A percentile compares a stretch with the other conserved stretches of the same genome.
These are phyloP conservation scores for Apogon talboti DNA, from an alignment of 2,797 vertebrate species.

Conservation along the genomic window DNA sequence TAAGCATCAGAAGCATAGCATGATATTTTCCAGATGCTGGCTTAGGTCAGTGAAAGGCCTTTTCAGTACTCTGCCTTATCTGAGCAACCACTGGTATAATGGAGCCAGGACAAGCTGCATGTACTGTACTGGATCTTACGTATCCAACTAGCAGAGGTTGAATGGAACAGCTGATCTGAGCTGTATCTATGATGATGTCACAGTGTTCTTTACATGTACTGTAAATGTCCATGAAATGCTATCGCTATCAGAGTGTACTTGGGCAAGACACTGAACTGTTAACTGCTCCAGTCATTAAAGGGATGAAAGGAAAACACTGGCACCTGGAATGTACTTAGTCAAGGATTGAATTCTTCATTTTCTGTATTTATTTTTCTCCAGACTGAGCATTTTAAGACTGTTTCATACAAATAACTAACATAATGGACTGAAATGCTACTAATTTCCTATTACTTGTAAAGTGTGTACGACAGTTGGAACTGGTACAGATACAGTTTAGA, in stretches of 20 bases:
- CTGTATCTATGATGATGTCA: background rate
- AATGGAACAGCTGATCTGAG: background rate
- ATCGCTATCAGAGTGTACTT: background rate
- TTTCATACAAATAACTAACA: background rate
- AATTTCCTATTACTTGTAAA: too few relatives aligned
- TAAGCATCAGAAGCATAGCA: constrained; percentile 5
- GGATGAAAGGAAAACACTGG: background rate
- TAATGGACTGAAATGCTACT: background rate
- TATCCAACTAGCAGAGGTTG: constrained; percentile 3
- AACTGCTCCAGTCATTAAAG: background rate
- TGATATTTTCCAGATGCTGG: constrained; percentile 32
- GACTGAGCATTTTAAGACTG: background rate
- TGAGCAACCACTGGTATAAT: constrained; percentile 28
- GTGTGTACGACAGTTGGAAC: too few relatives aligned
- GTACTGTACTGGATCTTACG: background rate
- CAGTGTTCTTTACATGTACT: too few relatives aligned
- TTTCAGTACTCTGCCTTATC: constrained; percentile 15
- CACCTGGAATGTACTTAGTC: background rate
- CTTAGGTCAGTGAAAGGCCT: constrained; percentile 14
- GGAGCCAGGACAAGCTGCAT: constrained; percentile 19
- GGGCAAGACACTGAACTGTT: background rate
- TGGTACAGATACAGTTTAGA: too few relatives aligned
- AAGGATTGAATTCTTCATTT: background rate
- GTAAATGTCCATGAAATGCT: constrained; percentile 2
- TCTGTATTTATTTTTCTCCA: background rate